Base-by-base conservation (phyloP, 2,113 vertebrate genomes). In the Gnathochromis pfefferi region DNA sequence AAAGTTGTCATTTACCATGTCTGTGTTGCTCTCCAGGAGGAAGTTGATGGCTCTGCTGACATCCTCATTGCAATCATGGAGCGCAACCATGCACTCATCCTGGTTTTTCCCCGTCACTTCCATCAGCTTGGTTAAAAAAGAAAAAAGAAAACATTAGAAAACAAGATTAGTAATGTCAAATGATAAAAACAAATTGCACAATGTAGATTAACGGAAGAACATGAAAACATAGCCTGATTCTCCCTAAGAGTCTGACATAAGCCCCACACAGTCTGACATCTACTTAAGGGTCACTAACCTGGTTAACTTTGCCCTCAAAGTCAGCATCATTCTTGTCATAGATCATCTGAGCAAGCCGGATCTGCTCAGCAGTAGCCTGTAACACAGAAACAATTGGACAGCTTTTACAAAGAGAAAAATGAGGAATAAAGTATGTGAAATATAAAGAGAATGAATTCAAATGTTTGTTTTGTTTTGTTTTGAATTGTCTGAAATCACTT, bases 51-150 rank as follows among this genome's bases (percentile, higher is more conserved):
- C 98, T 97, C 98, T 97, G 96, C 98, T 99, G 54, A 99, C 97
- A 89, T 99, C 98, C 58, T 99, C 98, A 0, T 99, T 99, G 95
- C 98, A 99, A 96, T 99, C 98, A 58, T 99, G 98, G 81, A 99
- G 97, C 55, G 98, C 98, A 84, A 99, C 98, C 97, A 99, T 98
- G 92, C 98, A 99, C 95, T 99, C 98, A 2, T 99, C 98, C 95
- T 99, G 98, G 96, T 99, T 99, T 96, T 99, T 99, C 92, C 98
- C 98, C 2, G 98, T 99, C 94, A 99, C 98, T 95, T 99, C 98
- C 9, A 99, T 99, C 96, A 99, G 96, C 98, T 99, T 95, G 0
- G 21, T 65, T 65, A 68, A 31, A 11, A 83, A 49, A 81, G 47
- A 81, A 12, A 5, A 6, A 81, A 65, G 60, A 65, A 65, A 38